A percentile compares a stretch with the other conserved stretches of the same genome.
Conservation (phyloP, 2,888 invertebrate genomes). For the Trichopoda pennipes region DNA sequence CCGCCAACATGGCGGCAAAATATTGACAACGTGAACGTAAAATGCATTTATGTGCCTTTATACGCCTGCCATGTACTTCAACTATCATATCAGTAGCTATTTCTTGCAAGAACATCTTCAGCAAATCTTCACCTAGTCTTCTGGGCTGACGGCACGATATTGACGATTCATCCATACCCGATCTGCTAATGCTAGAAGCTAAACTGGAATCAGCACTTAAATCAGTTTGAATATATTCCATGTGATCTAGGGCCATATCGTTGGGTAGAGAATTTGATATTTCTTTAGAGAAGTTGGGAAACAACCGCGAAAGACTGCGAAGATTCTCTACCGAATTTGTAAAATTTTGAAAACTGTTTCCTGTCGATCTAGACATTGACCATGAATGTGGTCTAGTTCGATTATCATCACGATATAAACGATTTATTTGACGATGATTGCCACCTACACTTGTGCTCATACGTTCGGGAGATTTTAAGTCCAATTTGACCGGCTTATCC, state of each 20-base stretch:
- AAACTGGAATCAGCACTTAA: slow-evolving; percentile 83
- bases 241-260: slow-evolving; percentile 77
- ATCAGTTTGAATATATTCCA: slow-evolving; percentile 82
- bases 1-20: slow-evolving; percentile 94
- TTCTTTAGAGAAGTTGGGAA: slow-evolving; percentile 83
- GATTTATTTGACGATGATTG: slow-evolving; percentile 78
- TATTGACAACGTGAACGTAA: slow-evolving; percentile 94
- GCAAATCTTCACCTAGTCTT: slow-evolving; percentile 91
- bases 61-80: slow-evolving; percentile 90
- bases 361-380: slow-evolving; percentile 85
- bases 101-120: slow-evolving; percentile 95
- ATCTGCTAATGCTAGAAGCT: slow-evolving; percentile 83
- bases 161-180: slow-evolving; percentile 82
- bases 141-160: slow-evolving; percentile 82
- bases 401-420: slow-evolving; percentile 78
- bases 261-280: slow-evolving; percentile 80
- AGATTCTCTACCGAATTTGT: slow-evolving; percentile 84
- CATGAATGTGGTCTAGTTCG: slow-evolving; percentile 81
- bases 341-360: slow-evolving; percentile 81
- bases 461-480: slow-evolving; percentile 80
- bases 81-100: slow-evolving; percentile 93
- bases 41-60: slow-evolving; percentile 95
- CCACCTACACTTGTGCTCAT: slow-evolving; percentile 79
- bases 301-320: slow-evolving; percentile 84
- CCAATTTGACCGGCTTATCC: slow-evolving; percentile 85